Conservation (phyloP, 2,113 vertebrate genomes). For the Cercocebus atys region DNA sequence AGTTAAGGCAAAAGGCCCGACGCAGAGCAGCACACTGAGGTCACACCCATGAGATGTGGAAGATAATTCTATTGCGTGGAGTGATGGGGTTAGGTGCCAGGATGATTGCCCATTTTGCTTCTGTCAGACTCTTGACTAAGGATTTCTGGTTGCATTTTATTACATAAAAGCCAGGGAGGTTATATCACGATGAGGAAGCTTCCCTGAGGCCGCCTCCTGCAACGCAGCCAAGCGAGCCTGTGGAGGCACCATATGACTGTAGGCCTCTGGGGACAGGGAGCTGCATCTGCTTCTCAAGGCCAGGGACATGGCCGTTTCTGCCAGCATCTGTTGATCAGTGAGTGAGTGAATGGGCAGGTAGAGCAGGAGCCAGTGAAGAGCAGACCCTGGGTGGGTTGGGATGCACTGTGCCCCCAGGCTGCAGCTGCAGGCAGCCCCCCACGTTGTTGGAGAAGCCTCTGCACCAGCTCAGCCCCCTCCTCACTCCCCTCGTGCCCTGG, state of each 20-base stretch:
- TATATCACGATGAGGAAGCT: conserved; percentile 5
- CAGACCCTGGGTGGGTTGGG: background rate
- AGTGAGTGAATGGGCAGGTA: background rate
- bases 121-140: conserved; percentile 12
- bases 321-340: background rate
- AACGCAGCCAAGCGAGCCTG: background rate
- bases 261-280: background rate
- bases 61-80: background rate
- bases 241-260: background rate
- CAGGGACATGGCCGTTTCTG: background rate
- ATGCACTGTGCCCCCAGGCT: background rate
- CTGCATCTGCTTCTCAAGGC: background rate
- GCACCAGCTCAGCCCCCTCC: background rate
- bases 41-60: background rate
- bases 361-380: background rate
- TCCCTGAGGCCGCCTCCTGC: background rate
- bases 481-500: background rate
- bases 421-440: background rate
- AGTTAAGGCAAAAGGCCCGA: background rate
- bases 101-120: background rate
- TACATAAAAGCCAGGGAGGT: background rate
- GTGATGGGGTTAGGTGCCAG: background rate
- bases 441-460: background rate
- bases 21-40: background rate
- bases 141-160: background rate